Conservation (phyloP, 2,797 vertebrate species). For the Liparis tanakae region DNA sequence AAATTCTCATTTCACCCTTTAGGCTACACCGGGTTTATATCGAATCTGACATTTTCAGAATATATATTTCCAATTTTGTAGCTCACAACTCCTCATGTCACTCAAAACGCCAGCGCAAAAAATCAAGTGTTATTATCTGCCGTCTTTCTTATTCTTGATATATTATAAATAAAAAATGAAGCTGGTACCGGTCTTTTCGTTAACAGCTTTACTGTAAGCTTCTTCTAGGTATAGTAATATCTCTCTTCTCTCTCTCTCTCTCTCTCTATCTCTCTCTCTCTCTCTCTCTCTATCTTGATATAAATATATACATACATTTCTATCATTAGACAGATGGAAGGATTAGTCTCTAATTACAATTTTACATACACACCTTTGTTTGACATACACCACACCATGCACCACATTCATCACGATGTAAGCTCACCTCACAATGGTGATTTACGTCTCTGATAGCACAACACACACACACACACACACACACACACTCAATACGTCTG, state of each 20-base stretch:
- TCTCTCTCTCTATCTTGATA: no score
- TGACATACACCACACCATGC: slow-evolving; percentile 44
- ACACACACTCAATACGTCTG: slow-evolving; percentile 67
- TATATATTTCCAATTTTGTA: slow-evolving; percentile 1
- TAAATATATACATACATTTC: slow-evolving; percentile 1
- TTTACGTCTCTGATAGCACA: slow-evolving; percentile 71
- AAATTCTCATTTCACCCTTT: slow-evolving; percentile 15
- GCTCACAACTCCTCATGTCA: background rate
- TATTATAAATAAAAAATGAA: slow-evolving; percentile 18
- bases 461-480: slow-evolving; percentile 40
- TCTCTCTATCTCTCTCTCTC: slow-evolving; percentile 2
- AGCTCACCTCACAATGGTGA: slow-evolving; percentile 69
- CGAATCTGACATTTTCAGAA: background rate
- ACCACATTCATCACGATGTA: slow-evolving; percentile 61
- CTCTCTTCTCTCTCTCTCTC: no score
- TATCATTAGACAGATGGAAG: slow-evolving; percentile 47
- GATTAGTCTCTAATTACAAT: slow-evolving; percentile 56
- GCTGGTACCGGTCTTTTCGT: slow-evolving; percentile 10
- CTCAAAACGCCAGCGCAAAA: slow-evolving; percentile 6
- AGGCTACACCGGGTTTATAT: background rate
- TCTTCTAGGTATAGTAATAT: slow-evolving; percentile 31
- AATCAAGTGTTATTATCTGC: slow-evolving; percentile 7
- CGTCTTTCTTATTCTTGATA: slow-evolving; percentile 2
- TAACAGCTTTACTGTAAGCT: slow-evolving; percentile 20
- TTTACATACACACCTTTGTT: slow-evolving; percentile 47